These are phyloP conservation scores for Macropis europaea DNA, from an alignment of 2,888 invertebrate genomes.

Conservation along the genomic window DNA sequence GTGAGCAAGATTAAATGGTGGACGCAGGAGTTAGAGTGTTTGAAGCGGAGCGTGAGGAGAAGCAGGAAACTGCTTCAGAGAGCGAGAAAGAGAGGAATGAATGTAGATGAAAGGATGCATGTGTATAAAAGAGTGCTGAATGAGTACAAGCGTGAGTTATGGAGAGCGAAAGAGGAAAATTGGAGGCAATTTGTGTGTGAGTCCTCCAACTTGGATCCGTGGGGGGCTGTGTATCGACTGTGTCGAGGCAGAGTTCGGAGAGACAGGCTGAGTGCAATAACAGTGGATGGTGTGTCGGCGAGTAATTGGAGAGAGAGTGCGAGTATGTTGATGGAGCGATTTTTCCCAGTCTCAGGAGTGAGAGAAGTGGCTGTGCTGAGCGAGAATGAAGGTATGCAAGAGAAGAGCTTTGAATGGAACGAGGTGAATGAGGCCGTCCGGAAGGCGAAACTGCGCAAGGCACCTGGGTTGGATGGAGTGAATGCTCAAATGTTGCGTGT, in stretches of 20 bases:
- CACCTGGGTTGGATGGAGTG: no score
- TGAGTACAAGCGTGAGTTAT: background rate
- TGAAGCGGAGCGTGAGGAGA: background rate
- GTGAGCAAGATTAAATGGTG: background rate
- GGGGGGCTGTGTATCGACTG: background rate
- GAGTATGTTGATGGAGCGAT: background rate
- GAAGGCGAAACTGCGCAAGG: background rate
- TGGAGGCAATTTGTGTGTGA: background rate
- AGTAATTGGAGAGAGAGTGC: background rate
- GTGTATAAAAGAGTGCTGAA: background rate
- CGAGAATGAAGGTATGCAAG: fast-evolving
- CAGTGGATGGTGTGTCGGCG: background rate
- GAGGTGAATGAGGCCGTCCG: background rate
- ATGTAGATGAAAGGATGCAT: background rate
- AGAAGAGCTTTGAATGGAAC: background rate
- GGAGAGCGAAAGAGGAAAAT: background rate
- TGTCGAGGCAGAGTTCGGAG: background rate
- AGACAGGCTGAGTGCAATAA: background rate
- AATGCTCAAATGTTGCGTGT: background rate
- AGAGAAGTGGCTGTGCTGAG: no score
- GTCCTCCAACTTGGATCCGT: background rate
- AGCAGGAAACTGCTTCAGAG: background rate
- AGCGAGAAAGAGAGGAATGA: background rate
- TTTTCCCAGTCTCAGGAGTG: background rate
- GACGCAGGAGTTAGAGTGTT: background rate